Conservation (phyloP, 2,888 invertebrate species). For the Rambutsinella grinnellia region DNA sequence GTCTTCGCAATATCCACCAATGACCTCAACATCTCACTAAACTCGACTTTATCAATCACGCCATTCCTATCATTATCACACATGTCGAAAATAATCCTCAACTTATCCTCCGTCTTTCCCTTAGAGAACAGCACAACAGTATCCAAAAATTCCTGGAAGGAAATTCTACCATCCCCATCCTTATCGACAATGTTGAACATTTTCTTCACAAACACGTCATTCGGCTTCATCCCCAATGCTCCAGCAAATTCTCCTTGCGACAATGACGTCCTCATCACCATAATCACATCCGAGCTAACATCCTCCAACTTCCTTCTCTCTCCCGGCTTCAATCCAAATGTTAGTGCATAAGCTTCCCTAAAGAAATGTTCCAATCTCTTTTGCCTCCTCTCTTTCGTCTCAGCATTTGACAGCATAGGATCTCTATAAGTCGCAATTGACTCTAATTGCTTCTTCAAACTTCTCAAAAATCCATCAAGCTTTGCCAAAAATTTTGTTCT, state of each 20-base stretch:
- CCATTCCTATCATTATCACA: slow-evolving; percentile 96
- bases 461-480: slow-evolving; percentile 84
- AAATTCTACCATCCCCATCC: slow-evolving; percentile 79
- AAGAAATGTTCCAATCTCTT: slow-evolving; percentile 73
- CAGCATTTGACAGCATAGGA: slow-evolving; percentile 75
- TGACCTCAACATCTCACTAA: slow-evolving; percentile 93
- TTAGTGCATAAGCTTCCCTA: slow-evolving; percentile 72
- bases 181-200: slow-evolving; percentile 75
- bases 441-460: slow-evolving; percentile 86
- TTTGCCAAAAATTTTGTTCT: slow-evolving; percentile 89
- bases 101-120: slow-evolving; percentile 92
- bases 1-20: slow-evolving; percentile 94
- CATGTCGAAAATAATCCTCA: slow-evolving; percentile 97
- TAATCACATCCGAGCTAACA: slow-evolving; percentile 69
- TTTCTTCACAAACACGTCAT: slow-evolving; percentile 73
- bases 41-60: slow-evolving; percentile 92
- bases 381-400: slow-evolving; percentile 72
- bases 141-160: slow-evolving; percentile 92
- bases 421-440: slow-evolving; percentile 82
- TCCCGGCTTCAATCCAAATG: slow-evolving; percentile 81
- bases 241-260: slow-evolving; percentile 75
- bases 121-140: slow-evolving; percentile 93
- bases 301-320: slow-evolving; percentile 76
- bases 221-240: slow-evolving; percentile 73
- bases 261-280: slow-evolving; percentile 72